Conservation (phyloP, 2,888 invertebrate genomes). For the Quadriops clusia region DNA sequence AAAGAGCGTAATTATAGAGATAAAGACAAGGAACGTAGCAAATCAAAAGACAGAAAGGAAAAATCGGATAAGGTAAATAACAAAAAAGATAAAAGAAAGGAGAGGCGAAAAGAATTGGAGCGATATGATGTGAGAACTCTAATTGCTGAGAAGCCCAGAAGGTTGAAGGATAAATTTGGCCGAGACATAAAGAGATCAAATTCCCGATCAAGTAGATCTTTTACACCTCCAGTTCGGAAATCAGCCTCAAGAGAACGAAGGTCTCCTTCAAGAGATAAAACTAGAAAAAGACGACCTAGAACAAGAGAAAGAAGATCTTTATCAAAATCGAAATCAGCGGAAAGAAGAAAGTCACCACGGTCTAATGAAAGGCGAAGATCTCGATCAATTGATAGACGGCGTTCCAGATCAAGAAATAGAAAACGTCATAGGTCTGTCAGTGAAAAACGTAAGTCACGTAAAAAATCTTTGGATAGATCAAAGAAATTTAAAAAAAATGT, state of each 20-base stretch:
- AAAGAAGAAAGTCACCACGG: conserved; percentile 9
- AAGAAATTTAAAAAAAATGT: too few relatives aligned
- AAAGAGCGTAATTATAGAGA: conserved; percentile 71
- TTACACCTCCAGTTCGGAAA: conserved; percentile 21
- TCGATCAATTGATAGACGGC: conserved; percentile 24
- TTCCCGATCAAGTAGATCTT: conserved; percentile 21
- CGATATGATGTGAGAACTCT: conserved; percentile 74
- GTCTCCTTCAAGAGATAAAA: conserved; percentile 22
- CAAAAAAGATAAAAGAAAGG: conserved; percentile 36
- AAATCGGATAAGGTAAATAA: conserved; percentile 26
- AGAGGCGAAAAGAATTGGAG: conserved; percentile 66
- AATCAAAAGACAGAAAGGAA: conserved; percentile 31
- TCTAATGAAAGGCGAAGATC: conserved; percentile 22
- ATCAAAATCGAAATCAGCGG: conserved; percentile 15
- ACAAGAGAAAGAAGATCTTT: conserved; percentile 21
- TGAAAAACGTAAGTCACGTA: conserved; percentile 29
- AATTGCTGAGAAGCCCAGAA: conserved; percentile 54
- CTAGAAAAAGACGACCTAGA: conserved; percentile 15
- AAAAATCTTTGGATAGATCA: conserved; percentile 32
- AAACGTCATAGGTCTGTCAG: conserved; percentile 25
- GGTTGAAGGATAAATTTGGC: conserved; percentile 62
- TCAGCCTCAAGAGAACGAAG: conserved; percentile 28
- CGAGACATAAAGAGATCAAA: conserved; percentile 45
- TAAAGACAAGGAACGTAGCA: conserved; percentile 37
- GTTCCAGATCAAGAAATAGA: conserved; percentile 23